Base-by-base conservation (phyloP, 2,113 vertebrate species). In the Tragulus kanchil region DNA sequence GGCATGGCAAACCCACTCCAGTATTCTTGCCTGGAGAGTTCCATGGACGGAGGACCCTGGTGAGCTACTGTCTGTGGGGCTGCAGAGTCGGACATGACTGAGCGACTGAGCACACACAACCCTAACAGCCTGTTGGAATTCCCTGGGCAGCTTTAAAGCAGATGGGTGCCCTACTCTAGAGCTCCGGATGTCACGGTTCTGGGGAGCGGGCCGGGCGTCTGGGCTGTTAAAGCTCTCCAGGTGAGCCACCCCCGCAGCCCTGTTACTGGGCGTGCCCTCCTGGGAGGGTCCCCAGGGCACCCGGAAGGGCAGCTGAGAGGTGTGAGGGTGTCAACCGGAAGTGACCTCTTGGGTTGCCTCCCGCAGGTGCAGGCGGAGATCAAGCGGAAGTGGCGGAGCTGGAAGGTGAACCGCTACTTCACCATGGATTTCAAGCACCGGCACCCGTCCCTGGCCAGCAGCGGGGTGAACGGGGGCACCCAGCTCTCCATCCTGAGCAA, bases 371-470 rank as follows among this genome's bases (percentile, higher is more conserved):
- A 99, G 98, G 99, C 99, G 85, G 99, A 99, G 99, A 99, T 99
- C 99, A 99, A 99, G 99, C 99, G 99, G 98, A 99, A 99, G 99
- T 99, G 99, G 99, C 99, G 99, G 98, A 99, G 99, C 99, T 99
- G 99, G 99, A 99, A 99, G 98, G 99, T 99, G 99, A 99, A 99
- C 99, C 99, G 99, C 95, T 99, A 99, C 98, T 99, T 99, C 99
- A 99, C 99, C 98, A 99, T 99, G 99, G 99, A 99, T 99, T 99
- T 99, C 99, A 99, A 99, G 98, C 99, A 99, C 98, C 99, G 99
- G 93, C 99, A 99, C 96, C 99, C 99, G 0, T 99, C 99, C 67
- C 98, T 99, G 99, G 99, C 99, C 97, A 99, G 99, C 99, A 99
- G 99, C 81, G 99, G 99, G 64, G 99, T 99, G 98, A 99, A 99